Evolutionary conservation across 2,113 vertebrate genomes (phyloP).

Genomic region (Sceloporus undulatus): DNA sequence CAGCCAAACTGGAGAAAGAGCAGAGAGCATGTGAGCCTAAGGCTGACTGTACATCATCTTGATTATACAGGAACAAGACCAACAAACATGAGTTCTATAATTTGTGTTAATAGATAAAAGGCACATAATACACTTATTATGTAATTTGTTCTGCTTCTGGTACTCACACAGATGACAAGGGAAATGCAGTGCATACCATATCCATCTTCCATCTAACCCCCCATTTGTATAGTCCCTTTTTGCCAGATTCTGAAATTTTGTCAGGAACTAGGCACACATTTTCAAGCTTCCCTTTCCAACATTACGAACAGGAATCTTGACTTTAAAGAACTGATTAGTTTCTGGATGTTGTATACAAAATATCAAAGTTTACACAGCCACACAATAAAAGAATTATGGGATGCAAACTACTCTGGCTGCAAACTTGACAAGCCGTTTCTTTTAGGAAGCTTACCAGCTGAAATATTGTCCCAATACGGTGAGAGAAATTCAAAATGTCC

Average conservation of each 20-base stretch:
- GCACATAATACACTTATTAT: not conserved
- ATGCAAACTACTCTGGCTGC: not conserved
- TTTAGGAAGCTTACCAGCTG: constrained; percentile 83
- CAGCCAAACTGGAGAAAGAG: too few relatives aligned
- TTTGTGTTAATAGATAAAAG: not conserved
- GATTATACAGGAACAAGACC: too few relatives aligned
- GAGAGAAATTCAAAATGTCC: constrained; percentile 90
- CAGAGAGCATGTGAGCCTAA: too few relatives aligned
- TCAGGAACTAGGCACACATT: not conserved
- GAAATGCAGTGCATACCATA: not conserved
- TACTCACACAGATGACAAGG: not conserved
- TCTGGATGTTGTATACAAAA: not conserved
- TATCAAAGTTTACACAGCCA: not conserved
- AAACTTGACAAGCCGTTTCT: not conserved
- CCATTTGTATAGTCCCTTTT: not conserved
- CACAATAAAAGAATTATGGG: not conserved
- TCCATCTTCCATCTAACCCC: not conserved
- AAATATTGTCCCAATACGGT: constrained; percentile 95
- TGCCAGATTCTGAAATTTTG: not conserved
- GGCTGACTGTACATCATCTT: too few relatives aligned
- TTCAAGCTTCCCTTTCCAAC: not conserved
- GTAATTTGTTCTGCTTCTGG: not conserved
- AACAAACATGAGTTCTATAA: not conserved
- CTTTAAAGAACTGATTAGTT: not conserved
- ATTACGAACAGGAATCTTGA: not conserved